Evolutionary conservation across 2,113 vertebrate species (phyloP), one percentile per base, ranked within the genome.

Genomic region (Diphyllodes magnificus): DNA sequence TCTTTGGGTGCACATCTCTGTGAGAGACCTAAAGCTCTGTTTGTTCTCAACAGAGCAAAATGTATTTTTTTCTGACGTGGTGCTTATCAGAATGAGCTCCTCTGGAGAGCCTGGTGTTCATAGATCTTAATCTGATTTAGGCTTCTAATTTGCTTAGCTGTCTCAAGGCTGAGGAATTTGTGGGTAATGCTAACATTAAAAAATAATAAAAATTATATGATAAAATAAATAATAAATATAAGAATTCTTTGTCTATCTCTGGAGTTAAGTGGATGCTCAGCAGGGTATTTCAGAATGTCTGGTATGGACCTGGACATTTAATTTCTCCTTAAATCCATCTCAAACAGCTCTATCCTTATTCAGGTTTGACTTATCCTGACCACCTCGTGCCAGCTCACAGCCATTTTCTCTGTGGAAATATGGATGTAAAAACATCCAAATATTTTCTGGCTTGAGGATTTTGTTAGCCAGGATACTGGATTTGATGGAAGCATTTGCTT

Each of bases 1-100:
- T 87, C 2, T 60, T 6, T 47, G 3, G 1, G 21, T 33, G 14
- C 44, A 23, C 2, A 11, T 10, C 9, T 10, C 0, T 1, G 0
- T 44, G 33, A 44, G 17, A 80, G 13, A 59, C 31, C 44, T 79
- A 63, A 87, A 68, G 13, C 27, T 91, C 21, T 14, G 5, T 15
- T 63, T 89, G 20, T 28, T 65, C 28, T 49, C 54, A 54, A 5
- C 16, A 37, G 64, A 71, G 50, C 63, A 31, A 72, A 72, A 54
- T 3, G 3, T 35, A 4, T 10, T 35, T 64, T 28, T 69, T 49
- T 31, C 42, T 78, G 72, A 44, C 2, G 1, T 75, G 28, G 50
- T 39, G 20, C 13, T 82, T 61, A 22, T 1, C 24, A 56, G 33
- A 91, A 78, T 44, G 40, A 92, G 22, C 39, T 63, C 51, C 44